phyloP scores from a whole-genome alignment of 1,140 invertebrate species.

The Diuraphis noxia region DNA sequence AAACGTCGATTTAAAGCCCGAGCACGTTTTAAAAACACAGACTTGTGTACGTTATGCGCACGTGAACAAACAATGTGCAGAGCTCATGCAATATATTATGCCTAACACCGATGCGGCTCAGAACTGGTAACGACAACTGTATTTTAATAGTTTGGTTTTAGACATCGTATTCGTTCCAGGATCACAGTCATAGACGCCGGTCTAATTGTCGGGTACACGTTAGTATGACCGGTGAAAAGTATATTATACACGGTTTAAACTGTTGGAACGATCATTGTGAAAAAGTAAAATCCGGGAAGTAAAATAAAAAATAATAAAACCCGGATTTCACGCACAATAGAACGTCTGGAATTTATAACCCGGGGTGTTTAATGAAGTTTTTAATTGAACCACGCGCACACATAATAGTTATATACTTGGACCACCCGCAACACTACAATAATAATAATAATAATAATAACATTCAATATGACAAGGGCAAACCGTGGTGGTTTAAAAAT shows the following conservation, averaged over 20 bases:
- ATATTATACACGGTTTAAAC: background rate
- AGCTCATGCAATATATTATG: background rate
- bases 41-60: too few relatives aligned
- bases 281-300: background rate
- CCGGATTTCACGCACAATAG: background rate
- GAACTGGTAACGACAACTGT: background rate
- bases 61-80: background rate
- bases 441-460: background rate
- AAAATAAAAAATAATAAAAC: slow-evolving; percentile 12
- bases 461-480: background rate
- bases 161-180: background rate
- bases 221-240: background rate
- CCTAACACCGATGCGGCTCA: background rate
- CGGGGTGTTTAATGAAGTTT: background rate
- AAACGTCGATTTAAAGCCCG: background rate
- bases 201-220: background rate
- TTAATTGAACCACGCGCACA: background rate
- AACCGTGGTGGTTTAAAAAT: background rate
- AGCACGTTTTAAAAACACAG: background rate
- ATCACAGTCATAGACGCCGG: background rate
- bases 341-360: background rate
- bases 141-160: background rate
- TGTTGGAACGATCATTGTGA: background rate
- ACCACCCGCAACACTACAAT: background rate
- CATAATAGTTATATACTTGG: background rate